Conservation (phyloP, 2,797 vertebrate species). For the Acanthurus tractus region DNA sequence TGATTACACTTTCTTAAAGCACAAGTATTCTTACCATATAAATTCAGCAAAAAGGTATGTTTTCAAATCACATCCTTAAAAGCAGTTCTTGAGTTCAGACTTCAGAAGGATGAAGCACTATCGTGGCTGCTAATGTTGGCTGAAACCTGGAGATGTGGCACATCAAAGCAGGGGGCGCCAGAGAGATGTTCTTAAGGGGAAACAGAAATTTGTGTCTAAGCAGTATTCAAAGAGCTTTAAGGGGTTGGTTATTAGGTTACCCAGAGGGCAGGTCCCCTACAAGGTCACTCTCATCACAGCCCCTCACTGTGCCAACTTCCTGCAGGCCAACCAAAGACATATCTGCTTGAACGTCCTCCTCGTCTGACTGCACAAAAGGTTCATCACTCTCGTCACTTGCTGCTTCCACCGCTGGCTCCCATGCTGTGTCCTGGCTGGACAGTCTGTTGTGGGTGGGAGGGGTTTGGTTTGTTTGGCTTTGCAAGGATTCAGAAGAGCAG, state of each 20-base stretch:
- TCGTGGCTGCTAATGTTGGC: not conserved
- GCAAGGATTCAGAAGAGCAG: conserved; percentile 75
- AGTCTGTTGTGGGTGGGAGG: conserved; percentile 70
- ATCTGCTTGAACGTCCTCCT: conserved; percentile 93
- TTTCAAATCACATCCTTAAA: too few relatives aligned
- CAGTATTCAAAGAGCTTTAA: not conserved
- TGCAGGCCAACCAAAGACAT: conserved; percentile 82
- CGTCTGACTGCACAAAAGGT: conserved; percentile 90
- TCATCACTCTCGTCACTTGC: conserved; percentile 77
- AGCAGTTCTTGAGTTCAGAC: too few relatives aligned
- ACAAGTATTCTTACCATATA: too few relatives aligned
- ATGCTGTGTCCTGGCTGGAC: conserved; percentile 50
- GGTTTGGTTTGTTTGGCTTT: conserved; percentile 64
- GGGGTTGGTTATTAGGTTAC: conserved; percentile 13
- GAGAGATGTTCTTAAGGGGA: not conserved
- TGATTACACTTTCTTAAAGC: too few relatives aligned
- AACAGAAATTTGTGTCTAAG: not conserved
- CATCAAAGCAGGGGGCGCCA: not conserved
- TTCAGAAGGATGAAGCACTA: too few relatives aligned
- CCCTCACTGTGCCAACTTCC: conserved; percentile 69
- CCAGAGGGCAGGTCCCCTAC: conserved; percentile 36
- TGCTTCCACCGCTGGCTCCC: conserved; percentile 63
- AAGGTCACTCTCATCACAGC: conserved; percentile 91
- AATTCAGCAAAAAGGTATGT: too few relatives aligned
- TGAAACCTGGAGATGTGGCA: not conserved